A percentile compares a stretch with the other conserved stretches of the same genome.
phyloP scores from a whole-genome alignment of 1,140 invertebrate genomes.

The Eufriesea mexicana region DNA sequence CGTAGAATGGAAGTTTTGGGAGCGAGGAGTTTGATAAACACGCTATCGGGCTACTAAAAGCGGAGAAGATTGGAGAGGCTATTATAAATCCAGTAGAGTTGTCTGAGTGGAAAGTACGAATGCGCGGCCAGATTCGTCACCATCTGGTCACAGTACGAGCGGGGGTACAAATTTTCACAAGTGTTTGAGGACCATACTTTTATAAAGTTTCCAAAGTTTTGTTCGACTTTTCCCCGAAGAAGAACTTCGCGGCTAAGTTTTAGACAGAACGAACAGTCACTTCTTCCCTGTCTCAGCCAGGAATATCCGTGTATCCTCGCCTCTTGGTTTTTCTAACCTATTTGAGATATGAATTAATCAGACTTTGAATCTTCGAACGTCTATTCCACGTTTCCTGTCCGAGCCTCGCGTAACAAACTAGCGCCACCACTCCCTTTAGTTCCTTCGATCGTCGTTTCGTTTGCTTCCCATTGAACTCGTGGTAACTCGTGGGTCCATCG shows the following conservation, averaged over 20 bases:
- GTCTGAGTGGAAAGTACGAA: conserved; percentile 1
- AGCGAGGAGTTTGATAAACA: not conserved
- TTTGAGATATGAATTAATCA: not conserved
- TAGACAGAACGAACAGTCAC: not conserved
- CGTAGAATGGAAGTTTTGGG: not conserved
- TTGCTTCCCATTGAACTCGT: too few relatives aligned
- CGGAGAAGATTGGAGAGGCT: not conserved
- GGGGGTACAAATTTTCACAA: conserved; percentile 26
- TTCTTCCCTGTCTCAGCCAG: not conserved
- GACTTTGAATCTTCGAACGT: not conserved
- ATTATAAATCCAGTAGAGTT: not conserved
- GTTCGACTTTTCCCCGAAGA: not conserved
- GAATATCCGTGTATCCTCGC: not conserved
- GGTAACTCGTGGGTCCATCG: too few relatives aligned
- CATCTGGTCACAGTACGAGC: conserved; percentile 8
- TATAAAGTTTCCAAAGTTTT: conserved; percentile 9
- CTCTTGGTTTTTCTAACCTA: not conserved
- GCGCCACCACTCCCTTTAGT: not conserved
- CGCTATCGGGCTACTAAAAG: not conserved
- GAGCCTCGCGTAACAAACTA: not conserved
- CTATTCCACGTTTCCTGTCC: not conserved
- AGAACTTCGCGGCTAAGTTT: conserved; percentile 1
- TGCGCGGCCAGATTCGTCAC: conserved; percentile 16
- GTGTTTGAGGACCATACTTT: conserved; percentile 29
- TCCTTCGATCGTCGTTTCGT: not conserved